Evolutionary conservation across 30 jellyfish, hydroid and myxozoan species (phyloP).

Genomic region (Haliclystus octoradiatus): DNA sequence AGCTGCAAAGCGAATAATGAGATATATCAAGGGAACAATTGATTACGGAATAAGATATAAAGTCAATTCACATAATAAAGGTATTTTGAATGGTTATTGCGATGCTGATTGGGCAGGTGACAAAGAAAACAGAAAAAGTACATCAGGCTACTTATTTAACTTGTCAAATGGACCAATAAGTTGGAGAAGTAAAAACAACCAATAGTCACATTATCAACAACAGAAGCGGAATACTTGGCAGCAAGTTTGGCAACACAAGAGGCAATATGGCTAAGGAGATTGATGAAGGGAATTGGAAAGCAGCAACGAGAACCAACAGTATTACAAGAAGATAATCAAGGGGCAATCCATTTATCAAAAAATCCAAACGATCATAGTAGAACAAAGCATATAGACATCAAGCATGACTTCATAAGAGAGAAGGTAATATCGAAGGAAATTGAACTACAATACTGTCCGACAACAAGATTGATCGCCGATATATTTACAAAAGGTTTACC

Average conservation of each 20-base stretch:
- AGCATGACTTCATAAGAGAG: neutral
- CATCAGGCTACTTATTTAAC: no score
- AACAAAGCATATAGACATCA: slow-evolving; percentile 18
- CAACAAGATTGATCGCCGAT: slow-evolving; percentile 1
- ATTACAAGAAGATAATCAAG: no score
- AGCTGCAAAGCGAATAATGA: slow-evolving; percentile 19
- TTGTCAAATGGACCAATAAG: no score
- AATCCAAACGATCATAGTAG: slow-evolving; percentile 22
- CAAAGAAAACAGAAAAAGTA: slow-evolving; percentile 11
- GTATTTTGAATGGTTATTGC: slow-evolving; percentile 21
- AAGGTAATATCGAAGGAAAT: neutral
- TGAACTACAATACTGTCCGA: slow-evolving; percentile 6
- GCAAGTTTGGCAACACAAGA: slow-evolving; percentile 39
- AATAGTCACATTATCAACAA: slow-evolving; percentile 34
- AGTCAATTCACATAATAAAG: slow-evolving; percentile 27
- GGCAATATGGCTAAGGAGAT: no score
- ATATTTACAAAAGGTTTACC: no score
- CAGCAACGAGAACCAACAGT: no score
- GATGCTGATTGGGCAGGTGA: slow-evolving; percentile 44
- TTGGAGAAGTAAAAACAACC: slow-evolving; percentile 33
- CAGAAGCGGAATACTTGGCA: slow-evolving; percentile 44
- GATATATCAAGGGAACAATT: slow-evolving; percentile 21
- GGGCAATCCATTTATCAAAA: slow-evolving; percentile 11
- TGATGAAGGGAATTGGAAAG: no score
- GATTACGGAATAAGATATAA: slow-evolving; percentile 19